phyloP scores from a whole-genome alignment of 2,888 invertebrate species.

The Stegana nigrithorax region DNA sequence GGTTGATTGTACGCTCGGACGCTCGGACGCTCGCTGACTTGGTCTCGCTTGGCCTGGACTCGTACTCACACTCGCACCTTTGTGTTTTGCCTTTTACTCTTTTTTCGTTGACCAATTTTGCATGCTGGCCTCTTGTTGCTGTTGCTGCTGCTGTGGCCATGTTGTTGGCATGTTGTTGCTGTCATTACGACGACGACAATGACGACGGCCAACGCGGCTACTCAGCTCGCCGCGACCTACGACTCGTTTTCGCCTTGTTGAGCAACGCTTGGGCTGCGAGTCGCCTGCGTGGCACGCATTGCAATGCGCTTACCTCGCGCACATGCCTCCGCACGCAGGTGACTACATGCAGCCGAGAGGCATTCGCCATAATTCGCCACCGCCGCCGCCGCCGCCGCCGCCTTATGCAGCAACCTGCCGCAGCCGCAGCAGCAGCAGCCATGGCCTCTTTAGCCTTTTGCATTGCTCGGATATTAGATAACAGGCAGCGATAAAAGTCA shows the following conservation, averaged over 20 bases:
- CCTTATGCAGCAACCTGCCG: conserved; percentile 2
- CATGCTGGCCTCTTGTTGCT: conserved; percentile 30
- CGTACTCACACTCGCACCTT: conserved; percentile 30
- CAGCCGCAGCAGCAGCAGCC: neutral
- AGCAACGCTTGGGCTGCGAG: neutral
- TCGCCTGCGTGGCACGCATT: conserved; percentile 22
- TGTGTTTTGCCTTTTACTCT: conserved; percentile 18
- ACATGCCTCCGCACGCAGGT: too few species aligned
- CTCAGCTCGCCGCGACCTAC: conserved; percentile 12
- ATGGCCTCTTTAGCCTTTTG: neutral
- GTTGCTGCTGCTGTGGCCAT: conserved; percentile 19
- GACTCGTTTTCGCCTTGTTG: neutral
- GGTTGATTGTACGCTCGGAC: conserved; percentile 56
- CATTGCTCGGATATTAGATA: conserved; percentile 48
- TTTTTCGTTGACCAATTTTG: conserved; percentile 56
- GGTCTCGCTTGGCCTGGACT: too few species aligned
- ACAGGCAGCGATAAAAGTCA: conserved; percentile 51
- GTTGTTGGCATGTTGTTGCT: conserved; percentile 2
- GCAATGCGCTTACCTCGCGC: conserved; percentile 57
- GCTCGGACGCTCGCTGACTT: too few species aligned
- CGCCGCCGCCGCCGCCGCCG: neutral
- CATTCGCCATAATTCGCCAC: conserved; percentile 35
- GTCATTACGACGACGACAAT: conserved; percentile 13
- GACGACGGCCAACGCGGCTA: conserved; percentile 13
- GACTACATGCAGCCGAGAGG: conserved; percentile 47